These are phyloP conservation scores for Gymnogyps californianus DNA, from an alignment of 2,113 vertebrate species.

Conservation along the genomic window DNA sequence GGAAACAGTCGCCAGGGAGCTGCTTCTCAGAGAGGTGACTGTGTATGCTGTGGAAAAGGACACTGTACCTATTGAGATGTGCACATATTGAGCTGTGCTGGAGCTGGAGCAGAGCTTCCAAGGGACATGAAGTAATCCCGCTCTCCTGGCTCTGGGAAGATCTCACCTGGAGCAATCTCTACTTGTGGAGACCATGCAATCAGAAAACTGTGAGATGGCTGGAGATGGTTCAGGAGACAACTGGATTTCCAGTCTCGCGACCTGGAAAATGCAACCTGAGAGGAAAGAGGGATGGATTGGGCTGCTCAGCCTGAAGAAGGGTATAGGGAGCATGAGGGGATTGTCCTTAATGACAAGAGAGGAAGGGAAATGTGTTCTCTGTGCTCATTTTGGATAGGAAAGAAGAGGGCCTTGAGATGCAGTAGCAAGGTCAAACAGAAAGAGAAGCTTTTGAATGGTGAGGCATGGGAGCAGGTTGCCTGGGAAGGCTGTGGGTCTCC, in stretches of 20 bases:
- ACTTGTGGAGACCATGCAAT: background rate
- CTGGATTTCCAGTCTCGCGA: background rate
- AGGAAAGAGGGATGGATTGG: background rate
- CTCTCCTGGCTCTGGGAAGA: background rate
- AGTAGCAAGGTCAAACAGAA: background rate
- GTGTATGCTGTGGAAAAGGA: background rate
- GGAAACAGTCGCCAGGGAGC: background rate
- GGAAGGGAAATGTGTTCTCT: background rate
- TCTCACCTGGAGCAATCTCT: background rate
- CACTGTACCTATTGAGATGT: background rate
- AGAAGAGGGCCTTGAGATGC: background rate
- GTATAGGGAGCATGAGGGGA: background rate
- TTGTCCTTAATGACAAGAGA: background rate
- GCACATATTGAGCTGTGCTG: background rate
- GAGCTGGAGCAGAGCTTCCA: background rate
- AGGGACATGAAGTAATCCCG: background rate
- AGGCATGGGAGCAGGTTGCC: background rate
- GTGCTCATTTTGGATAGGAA: background rate
- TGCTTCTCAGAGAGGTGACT: background rate
- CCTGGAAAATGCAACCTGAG: background rate
- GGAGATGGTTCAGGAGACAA: background rate
- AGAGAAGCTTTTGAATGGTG: background rate
- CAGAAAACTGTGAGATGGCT: background rate
- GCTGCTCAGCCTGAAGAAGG: background rate
- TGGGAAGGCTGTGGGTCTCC: background rate